These are phyloP conservation scores for Nezara viridula DNA, from an alignment of 2,888 invertebrate species.

Conservation along the genomic window DNA sequence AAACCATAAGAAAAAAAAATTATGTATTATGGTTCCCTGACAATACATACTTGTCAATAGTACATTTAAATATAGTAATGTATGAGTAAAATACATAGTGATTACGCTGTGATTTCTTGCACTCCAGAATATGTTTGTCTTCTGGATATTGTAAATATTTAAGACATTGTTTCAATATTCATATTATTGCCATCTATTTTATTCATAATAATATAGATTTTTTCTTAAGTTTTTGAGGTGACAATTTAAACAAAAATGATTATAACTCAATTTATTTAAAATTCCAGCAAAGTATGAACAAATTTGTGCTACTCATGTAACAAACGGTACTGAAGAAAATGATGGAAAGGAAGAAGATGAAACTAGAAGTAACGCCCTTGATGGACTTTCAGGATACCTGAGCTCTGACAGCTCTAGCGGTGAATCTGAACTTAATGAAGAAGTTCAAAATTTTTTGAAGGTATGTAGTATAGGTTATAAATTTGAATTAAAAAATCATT, in stretches of 20 bases:
- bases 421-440: slow-evolving; percentile 62
- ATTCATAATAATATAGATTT: no score
- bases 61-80: no score
- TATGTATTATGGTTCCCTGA: no score
- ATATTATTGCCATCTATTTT: no score
- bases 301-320: slow-evolving; percentile 65
- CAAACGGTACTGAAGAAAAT: slow-evolving; percentile 59
- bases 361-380: slow-evolving; percentile 61
- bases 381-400: slow-evolving; percentile 63
- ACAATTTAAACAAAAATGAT: no score
- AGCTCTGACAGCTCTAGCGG: slow-evolving; percentile 61
- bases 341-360: slow-evolving; percentile 52
- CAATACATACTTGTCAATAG: no score
- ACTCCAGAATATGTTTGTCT: no score
- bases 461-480: not conserved
- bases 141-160: not conserved
- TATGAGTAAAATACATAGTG: no score
- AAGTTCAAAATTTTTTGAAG: slow-evolving; percentile 65
- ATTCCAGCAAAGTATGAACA: slow-evolving; percentile 67
- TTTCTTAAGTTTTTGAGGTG: no score
- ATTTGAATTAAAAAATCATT: not conserved
- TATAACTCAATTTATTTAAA: slow-evolving; percentile 11
- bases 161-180: no score
- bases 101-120: no score
- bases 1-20: no score